phyloP scores from a whole-genome alignment of 2,113 vertebrate genomes.

The Brachyistius frenatus region DNA sequence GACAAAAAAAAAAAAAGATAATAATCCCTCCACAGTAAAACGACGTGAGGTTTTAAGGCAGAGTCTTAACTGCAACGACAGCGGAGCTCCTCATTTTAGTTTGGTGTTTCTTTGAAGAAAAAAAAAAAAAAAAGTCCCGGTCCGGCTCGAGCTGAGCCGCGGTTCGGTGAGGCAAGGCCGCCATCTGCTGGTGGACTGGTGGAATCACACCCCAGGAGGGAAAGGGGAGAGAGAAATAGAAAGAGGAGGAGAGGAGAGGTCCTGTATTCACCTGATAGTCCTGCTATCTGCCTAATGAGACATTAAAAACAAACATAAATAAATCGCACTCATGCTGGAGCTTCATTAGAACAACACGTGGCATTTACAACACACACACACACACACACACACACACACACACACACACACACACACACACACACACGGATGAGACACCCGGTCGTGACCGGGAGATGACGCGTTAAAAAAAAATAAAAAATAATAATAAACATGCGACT shows the following conservation, averaged over 20 bases:
- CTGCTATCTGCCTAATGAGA: conserved; percentile 43
- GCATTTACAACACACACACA: conserved; percentile 21
- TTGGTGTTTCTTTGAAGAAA: conserved; percentile 4
- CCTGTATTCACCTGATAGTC: conserved; percentile 67
- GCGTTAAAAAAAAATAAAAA: conserved; percentile 70
- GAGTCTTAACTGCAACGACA: conserved; percentile 48
- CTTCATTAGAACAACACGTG: conserved; percentile 9
- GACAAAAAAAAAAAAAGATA: background rate
- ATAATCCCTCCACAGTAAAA: conserved; percentile 42
- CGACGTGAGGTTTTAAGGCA: conserved; percentile 64
- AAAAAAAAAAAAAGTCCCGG: conserved; percentile 7
- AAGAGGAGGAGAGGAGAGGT: conserved; percentile 66
- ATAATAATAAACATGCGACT: conserved; percentile 48
- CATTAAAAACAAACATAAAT: conserved; percentile 20
- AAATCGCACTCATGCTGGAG: conserved; percentile 47
- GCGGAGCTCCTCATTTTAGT: conserved; percentile 23
- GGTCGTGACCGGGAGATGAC: conserved; percentile 56
- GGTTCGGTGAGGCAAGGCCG: conserved; percentile 39
- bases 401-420: conserved; percentile 12
- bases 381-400: conserved; percentile 15
- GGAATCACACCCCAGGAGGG: conserved; percentile 56
- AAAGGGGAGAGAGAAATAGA: conserved; percentile 15
- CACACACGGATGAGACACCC: background rate
- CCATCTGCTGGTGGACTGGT: conserved; percentile 74
- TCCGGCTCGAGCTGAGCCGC: conserved; percentile 31